A percentile compares a stretch with the other conserved stretches of the same genome.
Evolutionary conservation across 2,113 vertebrate species (phyloP).

Genomic region (Bubalus kerabau): DNA sequence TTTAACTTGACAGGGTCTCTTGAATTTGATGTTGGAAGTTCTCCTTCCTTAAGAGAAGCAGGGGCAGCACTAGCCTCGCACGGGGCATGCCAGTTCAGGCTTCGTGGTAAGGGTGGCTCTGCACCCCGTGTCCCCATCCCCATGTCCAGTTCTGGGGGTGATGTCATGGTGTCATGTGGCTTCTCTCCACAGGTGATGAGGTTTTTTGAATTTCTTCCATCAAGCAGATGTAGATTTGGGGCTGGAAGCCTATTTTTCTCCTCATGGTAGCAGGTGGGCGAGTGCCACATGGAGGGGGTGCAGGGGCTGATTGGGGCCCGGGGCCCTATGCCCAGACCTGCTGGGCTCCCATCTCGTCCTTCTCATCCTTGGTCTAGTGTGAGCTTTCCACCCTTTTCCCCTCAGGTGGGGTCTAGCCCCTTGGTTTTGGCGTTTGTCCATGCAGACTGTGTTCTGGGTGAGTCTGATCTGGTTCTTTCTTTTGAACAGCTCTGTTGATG

Average conservation of each 20-base stretch:
- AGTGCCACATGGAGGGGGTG: neutral
- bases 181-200: neutral
- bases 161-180: fast-evolving
- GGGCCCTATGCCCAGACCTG: neutral
- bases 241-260: neutral
- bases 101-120: no score
- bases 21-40: neutral
- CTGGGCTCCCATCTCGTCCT: no score
- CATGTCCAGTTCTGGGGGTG: neutral
- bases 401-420: neutral
- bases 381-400: neutral
- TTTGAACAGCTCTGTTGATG: neutral
- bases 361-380: neutral
- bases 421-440: neutral
- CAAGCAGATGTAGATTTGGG: neutral
- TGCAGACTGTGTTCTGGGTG: no score
- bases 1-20: neutral
- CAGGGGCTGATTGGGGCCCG: no score
- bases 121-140: neutral
- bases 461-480: neutral
- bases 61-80: fast-evolving
- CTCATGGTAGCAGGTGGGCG: fast-evolving
- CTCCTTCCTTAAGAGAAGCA: neutral
- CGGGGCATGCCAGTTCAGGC: neutral
- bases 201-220: neutral